A percentile compares a stretch with the other conserved stretches of the same genome.
phyloP scores from a whole-genome alignment of 2,113 vertebrate genomes.

The Xenotilapia longispinis region DNA sequence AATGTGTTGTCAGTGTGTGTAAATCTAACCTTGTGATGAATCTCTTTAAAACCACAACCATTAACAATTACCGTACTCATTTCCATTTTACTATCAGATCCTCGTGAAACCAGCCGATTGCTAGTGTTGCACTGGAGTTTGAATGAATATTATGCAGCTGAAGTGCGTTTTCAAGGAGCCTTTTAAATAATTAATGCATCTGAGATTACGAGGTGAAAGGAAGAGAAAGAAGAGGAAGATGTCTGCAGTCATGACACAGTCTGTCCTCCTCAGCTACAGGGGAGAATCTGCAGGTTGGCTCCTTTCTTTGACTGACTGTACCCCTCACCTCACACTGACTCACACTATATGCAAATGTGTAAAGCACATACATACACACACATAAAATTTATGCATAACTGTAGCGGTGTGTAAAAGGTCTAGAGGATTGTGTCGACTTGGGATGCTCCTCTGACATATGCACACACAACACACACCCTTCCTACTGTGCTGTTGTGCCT shows the following conservation, averaged over 20 bases:
- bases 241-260: neutral
- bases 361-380: neutral
- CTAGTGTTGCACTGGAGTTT: neutral
- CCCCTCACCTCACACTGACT: slow-evolving; percentile 3
- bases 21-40: neutral
- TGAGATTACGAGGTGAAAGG: slow-evolving; percentile 2
- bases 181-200: slow-evolving; percentile 10
- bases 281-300: neutral
- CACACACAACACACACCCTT: neutral
- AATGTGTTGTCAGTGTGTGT: neutral
- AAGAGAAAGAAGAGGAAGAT: neutral
- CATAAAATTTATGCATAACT: neutral
- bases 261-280: neutral
- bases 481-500: neutral
- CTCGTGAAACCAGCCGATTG: neutral
- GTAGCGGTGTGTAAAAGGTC: neutral
- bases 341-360: neutral
- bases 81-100: neutral
- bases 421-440: neutral
- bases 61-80: neutral
- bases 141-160: neutral
- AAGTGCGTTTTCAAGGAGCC: neutral
- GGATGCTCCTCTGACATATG: neutral
- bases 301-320: neutral
- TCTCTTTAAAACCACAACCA: neutral